A percentile compares a stretch with the other conserved stretches of the same genome.
These are phyloP conservation scores for Mycteria americana DNA, from an alignment of 2,797 vertebrate species.

Conservation along the genomic window DNA sequence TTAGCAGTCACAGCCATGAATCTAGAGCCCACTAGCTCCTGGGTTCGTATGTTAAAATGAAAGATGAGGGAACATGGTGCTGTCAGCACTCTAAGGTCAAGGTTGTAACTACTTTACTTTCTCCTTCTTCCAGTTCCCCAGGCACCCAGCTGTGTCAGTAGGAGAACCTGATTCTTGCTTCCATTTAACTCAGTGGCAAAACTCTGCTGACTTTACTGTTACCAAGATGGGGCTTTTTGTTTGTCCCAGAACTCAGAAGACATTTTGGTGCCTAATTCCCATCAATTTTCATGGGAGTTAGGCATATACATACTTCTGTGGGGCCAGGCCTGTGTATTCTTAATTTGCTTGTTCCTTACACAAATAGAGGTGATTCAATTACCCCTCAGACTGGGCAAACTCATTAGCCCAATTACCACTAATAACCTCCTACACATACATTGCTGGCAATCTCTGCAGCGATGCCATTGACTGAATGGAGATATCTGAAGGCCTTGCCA, in stretches of 20 bases:
- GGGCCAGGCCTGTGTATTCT: slow-evolving; percentile 35
- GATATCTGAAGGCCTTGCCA: neutral
- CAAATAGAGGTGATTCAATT: slow-evolving; percentile 41
- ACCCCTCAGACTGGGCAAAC: slow-evolving; percentile 47
- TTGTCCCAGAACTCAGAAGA: neutral
- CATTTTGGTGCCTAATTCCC: slow-evolving; percentile 24
- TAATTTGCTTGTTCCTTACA: slow-evolving; percentile 34
- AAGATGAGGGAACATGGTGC: neutral
- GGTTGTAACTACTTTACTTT: neutral
- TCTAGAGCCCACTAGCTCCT: neutral
- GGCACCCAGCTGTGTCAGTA: neutral
- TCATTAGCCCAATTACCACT: slow-evolving; percentile 43
- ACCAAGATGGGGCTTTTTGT: neutral
- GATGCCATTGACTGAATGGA: neutral
- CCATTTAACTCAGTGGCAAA: neutral
- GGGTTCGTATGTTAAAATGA: neutral
- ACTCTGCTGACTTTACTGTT: neutral
- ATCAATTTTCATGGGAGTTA: slow-evolving; percentile 3
- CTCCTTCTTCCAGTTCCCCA: neutral
- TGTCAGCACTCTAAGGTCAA: neutral
- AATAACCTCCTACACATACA: slow-evolving; percentile 3
- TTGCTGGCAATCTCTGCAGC: slow-evolving; percentile 26
- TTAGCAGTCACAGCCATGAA: neutral
- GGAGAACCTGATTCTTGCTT: neutral
- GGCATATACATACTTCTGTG: neutral